Evolutionary conservation across 2,113 vertebrate genomes (phyloP).

Genomic region (Myrmecophaga tridactyla): DNA sequence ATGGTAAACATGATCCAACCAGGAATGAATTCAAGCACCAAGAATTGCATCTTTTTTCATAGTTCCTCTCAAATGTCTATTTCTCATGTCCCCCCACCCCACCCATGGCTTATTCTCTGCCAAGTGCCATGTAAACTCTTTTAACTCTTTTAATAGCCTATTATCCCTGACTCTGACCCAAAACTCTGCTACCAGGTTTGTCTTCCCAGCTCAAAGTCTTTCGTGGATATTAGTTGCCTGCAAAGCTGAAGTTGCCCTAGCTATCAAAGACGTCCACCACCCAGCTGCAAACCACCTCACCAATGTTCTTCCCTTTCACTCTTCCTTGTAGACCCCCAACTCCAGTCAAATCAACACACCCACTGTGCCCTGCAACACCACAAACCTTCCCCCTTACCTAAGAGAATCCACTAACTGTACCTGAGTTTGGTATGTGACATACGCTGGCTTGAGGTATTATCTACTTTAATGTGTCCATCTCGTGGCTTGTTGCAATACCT

Average conservation of each 20-base stretch:
- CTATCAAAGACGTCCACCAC: not conserved
- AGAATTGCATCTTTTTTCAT: not conserved
- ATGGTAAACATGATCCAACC: not conserved
- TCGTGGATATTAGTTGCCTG: not conserved
- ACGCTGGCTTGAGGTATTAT: no score
- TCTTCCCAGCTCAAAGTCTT: not conserved
- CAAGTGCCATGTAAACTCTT: not conserved
- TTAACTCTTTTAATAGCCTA: not conserved
- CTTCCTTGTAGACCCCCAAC: not conserved
- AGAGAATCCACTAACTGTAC: not conserved
- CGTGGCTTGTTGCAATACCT: not conserved
- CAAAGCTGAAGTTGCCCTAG: not conserved
- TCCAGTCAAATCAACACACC: accelerated
- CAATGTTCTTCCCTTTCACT: not conserved
- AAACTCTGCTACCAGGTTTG: not conserved
- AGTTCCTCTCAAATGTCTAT: not conserved
- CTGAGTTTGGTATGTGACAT: not conserved
- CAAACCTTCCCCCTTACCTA: not conserved
- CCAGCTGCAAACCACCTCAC: not conserved
- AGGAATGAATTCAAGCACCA: not conserved
- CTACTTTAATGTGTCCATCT: not conserved
- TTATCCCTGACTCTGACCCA: not conserved
- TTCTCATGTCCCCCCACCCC: not conserved
- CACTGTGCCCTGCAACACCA: accelerated
- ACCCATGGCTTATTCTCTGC: not conserved